Conservation (phyloP, 2,797 vertebrate genomes). For the Betta splendens region DNA sequence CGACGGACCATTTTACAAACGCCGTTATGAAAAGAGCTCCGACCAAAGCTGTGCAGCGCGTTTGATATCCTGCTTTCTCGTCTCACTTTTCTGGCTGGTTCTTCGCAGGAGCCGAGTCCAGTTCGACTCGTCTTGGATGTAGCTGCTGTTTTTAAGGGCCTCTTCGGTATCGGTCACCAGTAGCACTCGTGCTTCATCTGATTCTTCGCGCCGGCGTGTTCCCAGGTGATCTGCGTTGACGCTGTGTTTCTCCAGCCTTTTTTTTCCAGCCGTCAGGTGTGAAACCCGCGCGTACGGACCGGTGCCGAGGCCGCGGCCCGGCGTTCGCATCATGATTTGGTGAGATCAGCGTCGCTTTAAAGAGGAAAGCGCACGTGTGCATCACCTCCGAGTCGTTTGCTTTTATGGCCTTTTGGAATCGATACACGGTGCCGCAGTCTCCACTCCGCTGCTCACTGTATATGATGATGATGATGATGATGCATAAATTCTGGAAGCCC, state of each 20-base stretch:
- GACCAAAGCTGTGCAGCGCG: not conserved
- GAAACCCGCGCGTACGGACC: slow-evolving; percentile 18
- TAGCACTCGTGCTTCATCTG: slow-evolving; percentile 24
- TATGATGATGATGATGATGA: slow-evolving; percentile 50
- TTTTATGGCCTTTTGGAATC: slow-evolving; percentile 62
- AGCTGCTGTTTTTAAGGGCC: slow-evolving; percentile 48
- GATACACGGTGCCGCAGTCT: slow-evolving; percentile 44
- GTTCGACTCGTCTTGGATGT: slow-evolving; percentile 30
- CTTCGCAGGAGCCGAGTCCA: not conserved
- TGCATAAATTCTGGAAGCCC: slow-evolving; percentile 43
- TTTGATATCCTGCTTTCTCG: no score
- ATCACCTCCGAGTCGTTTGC: slow-evolving; percentile 56
- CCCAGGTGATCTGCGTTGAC: slow-evolving; percentile 22
- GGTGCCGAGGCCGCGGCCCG: no score
- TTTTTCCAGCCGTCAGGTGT: slow-evolving; percentile 33
- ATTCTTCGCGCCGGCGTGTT: slow-evolving; percentile 33
- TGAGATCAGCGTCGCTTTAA: slow-evolving; percentile 50
- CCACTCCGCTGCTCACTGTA: slow-evolving; percentile 47
- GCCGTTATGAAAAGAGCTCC: slow-evolving; percentile 1
- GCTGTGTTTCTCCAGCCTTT: slow-evolving; percentile 19
- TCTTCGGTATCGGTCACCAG: slow-evolving; percentile 43
- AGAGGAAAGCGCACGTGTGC: slow-evolving; percentile 40
- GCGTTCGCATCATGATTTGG: slow-evolving; percentile 37
- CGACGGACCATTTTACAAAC: slow-evolving; percentile 1
- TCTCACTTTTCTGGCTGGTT: not conserved